These are phyloP conservation scores for Anthoptus insignis DNA, from an alignment of 2,888 invertebrate species.

Conservation along the genomic window DNA sequence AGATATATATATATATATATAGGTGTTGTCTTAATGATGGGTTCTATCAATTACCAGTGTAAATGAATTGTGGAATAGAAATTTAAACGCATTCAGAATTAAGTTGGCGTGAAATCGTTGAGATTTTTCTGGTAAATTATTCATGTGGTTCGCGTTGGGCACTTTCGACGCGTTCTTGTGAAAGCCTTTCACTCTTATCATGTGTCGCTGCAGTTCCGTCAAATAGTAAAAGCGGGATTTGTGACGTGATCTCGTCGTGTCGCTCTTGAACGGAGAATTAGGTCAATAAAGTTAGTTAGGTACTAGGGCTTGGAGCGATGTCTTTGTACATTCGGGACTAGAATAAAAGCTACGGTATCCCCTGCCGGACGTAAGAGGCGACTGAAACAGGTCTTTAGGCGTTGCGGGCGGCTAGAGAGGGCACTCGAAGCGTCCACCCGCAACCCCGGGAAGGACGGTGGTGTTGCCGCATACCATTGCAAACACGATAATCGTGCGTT, in stretches of 20 bases:
- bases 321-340: too few species aligned
- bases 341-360: too few species aligned
- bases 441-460: too few species aligned
- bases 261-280: slow-evolving; percentile 13
- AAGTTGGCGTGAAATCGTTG: slow-evolving; percentile 84
- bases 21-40: neutral
- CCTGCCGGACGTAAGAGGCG: too few species aligned
- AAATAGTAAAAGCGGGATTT: slow-evolving; percentile 39
- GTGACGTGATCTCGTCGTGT: slow-evolving; percentile 32
- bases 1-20: too few species aligned
- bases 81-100: slow-evolving; percentile 82
- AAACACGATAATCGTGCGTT: neutral
- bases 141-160: slow-evolving; percentile 82
- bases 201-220: slow-evolving; percentile 49
- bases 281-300: neutral
- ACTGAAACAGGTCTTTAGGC: too few species aligned
- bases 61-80: slow-evolving; percentile 83
- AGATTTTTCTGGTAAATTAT: slow-evolving; percentile 87
- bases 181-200: slow-evolving; percentile 86
- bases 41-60: slow-evolving; percentile 64
- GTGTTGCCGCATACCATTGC: too few species aligned
- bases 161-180: slow-evolving; percentile 82
- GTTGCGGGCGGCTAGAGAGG: too few species aligned
- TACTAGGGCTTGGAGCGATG: too few species aligned
- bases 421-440: too few species aligned